phyloP scores from a whole-genome alignment of 2,888 invertebrate species.

The Seira sanloemensis region DNA sequence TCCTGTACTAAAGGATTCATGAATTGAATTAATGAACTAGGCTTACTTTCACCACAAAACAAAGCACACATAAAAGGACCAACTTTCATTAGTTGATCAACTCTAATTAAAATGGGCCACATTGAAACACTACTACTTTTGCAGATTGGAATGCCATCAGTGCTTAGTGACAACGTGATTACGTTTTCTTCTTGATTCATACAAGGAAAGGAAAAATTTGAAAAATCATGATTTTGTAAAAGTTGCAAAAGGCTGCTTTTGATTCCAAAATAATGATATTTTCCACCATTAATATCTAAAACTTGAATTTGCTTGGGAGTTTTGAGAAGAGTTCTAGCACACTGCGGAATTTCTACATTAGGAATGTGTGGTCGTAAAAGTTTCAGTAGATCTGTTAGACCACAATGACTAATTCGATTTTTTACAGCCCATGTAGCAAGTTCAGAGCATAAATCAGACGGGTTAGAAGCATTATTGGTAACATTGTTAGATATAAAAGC shows the following conservation, averaged over 20 bases:
- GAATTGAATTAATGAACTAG: slow-evolving; percentile 19
- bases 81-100: slow-evolving; percentile 10
- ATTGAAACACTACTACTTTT: slow-evolving; percentile 34
- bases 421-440: background rate
- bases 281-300: background rate
- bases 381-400: background rate
- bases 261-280: slow-evolving; percentile 47
- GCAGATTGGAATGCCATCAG: slow-evolving; percentile 47
- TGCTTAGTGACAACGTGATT: slow-evolving; percentile 25
- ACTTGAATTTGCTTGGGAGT: background rate
- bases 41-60: slow-evolving; percentile 41
- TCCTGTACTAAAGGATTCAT: slow-evolving; percentile 26
- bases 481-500: too few species aligned
- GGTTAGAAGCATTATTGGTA: too few species aligned
- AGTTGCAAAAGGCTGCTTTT: background rate
- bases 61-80: slow-evolving; percentile 23
- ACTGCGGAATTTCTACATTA: background rate
- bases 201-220: background rate
- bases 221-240: background rate
- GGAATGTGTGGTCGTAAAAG: background rate
- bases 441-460: too few species aligned
- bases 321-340: slow-evolving; percentile 35
- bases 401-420: background rate
- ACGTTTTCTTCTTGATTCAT: background rate
- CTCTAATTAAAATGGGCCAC: slow-evolving; percentile 41